Percentiles rank a stretch among this genome's conserved stretches.
Conservation (phyloP, 1,140 invertebrate species). For the Eupeodes corollae region DNA sequence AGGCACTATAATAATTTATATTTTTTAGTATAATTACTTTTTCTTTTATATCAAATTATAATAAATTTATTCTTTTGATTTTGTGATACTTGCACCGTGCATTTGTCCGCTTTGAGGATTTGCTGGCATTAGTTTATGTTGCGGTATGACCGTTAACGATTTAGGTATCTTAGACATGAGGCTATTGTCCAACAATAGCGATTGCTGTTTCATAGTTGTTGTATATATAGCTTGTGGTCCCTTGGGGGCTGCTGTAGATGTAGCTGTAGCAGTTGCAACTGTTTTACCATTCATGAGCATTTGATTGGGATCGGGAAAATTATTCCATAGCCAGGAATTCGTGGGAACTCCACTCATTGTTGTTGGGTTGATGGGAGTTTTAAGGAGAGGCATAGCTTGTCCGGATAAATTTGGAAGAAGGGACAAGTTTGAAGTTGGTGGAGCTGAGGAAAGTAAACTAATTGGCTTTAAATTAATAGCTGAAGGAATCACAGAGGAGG, state of each 20-base stretch:
- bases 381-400: background rate
- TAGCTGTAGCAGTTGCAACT: constrained; percentile 5
- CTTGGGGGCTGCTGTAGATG: constrained; percentile 7
- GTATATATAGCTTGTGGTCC: constrained; percentile 11
- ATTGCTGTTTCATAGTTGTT: constrained; percentile 13
- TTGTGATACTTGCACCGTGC: too few relatives aligned
- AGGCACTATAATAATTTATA: too few relatives aligned
- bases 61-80: too few relatives aligned
- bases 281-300: constrained; percentile 20
- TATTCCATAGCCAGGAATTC: constrained; percentile 31
- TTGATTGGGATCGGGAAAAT: constrained; percentile 28
- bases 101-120: too few relatives aligned
- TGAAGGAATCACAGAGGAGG: constrained; percentile 11
- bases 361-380: background rate
- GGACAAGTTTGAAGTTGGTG: background rate
- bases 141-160: constrained; percentile 60
- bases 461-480: background rate
- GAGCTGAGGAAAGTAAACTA: background rate
- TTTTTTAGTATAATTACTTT: too few relatives aligned
- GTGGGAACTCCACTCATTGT: background rate
- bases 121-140: constrained; percentile 28
- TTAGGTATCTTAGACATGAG: constrained; percentile 62
- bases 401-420: too few relatives aligned
- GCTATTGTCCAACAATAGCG: constrained; percentile 28
- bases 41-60: too few relatives aligned